A percentile compares a stretch with the other conserved stretches of the same genome.
Conservation (phyloP, 2,797 vertebrate genomes). For the Neopelma chrysocephalum region DNA sequence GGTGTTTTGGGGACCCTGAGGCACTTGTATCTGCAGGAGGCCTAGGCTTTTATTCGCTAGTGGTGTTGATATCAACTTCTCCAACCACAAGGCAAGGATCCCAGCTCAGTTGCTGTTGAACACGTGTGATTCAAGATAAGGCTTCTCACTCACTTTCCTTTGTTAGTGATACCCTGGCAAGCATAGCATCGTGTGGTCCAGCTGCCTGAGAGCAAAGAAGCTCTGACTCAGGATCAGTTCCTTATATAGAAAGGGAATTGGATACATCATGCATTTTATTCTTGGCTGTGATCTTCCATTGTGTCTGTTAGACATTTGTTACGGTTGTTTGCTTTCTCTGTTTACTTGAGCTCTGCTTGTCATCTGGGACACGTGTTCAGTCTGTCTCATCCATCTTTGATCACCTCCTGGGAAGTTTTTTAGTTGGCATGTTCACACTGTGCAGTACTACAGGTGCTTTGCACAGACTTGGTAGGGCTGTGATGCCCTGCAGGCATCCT, state of each 20-base stretch:
- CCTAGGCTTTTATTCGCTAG: neutral
- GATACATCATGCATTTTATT: neutral
- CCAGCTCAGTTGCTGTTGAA: neutral
- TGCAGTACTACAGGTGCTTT: neutral
- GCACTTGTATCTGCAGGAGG: neutral
- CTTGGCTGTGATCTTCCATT: constrained; percentile 28
- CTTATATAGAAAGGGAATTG: neutral
- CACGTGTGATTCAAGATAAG: neutral
- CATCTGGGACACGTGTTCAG: neutral
- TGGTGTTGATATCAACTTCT: neutral
- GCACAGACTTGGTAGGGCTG: neutral
- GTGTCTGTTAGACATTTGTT: neutral
- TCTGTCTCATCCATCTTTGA: neutral
- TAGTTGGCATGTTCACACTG: neutral
- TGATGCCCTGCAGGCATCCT: neutral
- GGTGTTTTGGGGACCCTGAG: neutral
- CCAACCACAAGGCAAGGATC: neutral
- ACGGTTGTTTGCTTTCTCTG: neutral
- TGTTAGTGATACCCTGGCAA: neutral
- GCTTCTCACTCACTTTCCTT: constrained; percentile 7
- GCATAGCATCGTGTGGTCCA: neutral
- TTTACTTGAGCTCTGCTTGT: neutral
- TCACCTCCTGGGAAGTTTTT: neutral
- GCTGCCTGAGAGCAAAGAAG: neutral
- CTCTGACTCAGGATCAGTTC: neutral